phyloP scores from a whole-genome alignment of 2,888 invertebrate genomes.

The Monochamus alternatus region DNA sequence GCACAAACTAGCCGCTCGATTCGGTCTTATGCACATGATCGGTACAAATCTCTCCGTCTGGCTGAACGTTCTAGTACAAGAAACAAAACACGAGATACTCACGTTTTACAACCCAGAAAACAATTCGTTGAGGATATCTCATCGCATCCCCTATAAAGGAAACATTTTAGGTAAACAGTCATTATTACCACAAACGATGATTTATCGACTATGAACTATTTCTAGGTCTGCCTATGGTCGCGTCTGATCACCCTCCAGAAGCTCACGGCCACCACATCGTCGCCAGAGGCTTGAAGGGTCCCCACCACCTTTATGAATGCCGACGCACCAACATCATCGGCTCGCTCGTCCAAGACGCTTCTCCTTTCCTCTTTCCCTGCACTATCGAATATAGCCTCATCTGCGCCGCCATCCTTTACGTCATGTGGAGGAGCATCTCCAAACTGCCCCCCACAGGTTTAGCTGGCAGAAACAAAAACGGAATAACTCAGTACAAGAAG shows the following conservation, averaged over 20 bases:
- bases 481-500: conserved; percentile 76
- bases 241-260: conserved; percentile 65
- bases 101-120: conserved; percentile 93
- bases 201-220: conserved; percentile 22
- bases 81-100: conserved; percentile 95
- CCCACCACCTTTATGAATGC: conserved; percentile 91
- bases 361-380: conserved; percentile 91
- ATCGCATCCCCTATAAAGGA: conserved; percentile 78
- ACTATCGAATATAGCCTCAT: conserved; percentile 97
- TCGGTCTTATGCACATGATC: conserved; percentile 99
- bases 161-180: conserved; percentile 58
- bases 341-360: conserved; percentile 73
- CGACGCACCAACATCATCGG: conserved; percentile 92
- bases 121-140: conserved; percentile 85
- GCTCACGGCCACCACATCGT: conserved; percentile 77
- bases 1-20: conserved; percentile 90
- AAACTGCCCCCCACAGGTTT: conserved; percentile 72
- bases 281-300: conserved; percentile 86
- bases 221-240: conserved; percentile 63
- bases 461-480: conserved; percentile 66
- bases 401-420: conserved; percentile 95
- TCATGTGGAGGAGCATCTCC: conserved; percentile 95
- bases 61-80: conserved; percentile 94
- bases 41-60: conserved; percentile 99
- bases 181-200: too few relatives aligned